Conservation (phyloP, 2,113 vertebrate genomes). For the Eubucco bourcierii region DNA sequence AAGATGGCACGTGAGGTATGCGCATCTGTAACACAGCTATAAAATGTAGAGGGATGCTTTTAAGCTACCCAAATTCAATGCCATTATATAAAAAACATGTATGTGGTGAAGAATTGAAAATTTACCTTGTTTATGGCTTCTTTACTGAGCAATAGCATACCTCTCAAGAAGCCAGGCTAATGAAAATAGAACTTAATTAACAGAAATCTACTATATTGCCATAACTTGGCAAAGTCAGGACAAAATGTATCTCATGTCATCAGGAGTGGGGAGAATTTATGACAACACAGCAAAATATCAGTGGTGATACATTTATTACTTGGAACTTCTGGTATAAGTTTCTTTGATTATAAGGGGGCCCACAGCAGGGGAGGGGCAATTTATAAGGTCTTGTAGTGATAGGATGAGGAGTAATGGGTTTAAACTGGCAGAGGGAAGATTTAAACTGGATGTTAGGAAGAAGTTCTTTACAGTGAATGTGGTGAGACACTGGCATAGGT, state of each 20-base stretch:
- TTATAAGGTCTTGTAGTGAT: no score
- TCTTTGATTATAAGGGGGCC: accelerated
- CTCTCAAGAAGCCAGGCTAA: background rate
- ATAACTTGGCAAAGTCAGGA: background rate
- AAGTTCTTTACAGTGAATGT: no score
- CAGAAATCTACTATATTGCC: background rate
- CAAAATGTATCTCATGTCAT: background rate
- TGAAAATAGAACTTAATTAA: background rate
- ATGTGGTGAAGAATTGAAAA: background rate
- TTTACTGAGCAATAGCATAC: accelerated
- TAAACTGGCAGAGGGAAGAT: no score
- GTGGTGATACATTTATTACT: background rate
- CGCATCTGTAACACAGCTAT: background rate
- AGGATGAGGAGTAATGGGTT: no score
- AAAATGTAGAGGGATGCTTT: background rate
- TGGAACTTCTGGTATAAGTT: background rate
- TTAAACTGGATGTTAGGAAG: no score
- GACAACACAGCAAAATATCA: background rate
- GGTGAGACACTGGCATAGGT: no score
- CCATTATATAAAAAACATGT: background rate
- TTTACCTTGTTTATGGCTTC: background rate
- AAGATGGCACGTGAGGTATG: background rate
- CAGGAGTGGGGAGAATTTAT: background rate
- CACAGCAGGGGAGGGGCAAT: no score
- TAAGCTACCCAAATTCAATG: background rate